Evolutionary conservation across 2,888 invertebrate species (phyloP).

Genomic region (Euzetes globulus): DNA sequence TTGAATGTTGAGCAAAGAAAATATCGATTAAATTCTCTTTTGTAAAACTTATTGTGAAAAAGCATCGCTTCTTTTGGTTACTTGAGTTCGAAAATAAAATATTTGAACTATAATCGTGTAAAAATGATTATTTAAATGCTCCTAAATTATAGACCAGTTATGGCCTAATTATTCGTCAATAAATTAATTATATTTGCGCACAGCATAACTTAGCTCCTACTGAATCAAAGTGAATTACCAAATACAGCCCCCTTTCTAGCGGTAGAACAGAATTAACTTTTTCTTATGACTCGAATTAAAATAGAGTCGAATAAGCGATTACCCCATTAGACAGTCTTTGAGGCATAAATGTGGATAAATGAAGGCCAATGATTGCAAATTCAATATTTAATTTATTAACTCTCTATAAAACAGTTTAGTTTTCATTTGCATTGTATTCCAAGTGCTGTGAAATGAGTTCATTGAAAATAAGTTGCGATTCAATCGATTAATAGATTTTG

Average conservation of each 20-base stretch:
- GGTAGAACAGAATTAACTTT: neutral
- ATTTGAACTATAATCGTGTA: neutral
- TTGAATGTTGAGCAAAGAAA: neutral
- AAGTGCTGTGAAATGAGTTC: too few relatives aligned
- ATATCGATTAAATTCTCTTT: neutral
- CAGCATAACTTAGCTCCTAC: neutral
- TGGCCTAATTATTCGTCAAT: slow-evolving; percentile 13
- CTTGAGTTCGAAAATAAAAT: slow-evolving; percentile 9
- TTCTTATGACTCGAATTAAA: neutral
- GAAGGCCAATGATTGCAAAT: neutral
- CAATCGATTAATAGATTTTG: too few relatives aligned
- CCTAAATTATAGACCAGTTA: neutral
- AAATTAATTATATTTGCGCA: neutral
- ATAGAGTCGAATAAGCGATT: neutral
- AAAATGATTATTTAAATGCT: neutral
- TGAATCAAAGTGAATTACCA: neutral
- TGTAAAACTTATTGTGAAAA: neutral
- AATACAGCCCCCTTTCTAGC: neutral
- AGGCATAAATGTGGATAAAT: slow-evolving; percentile 4
- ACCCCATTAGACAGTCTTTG: slow-evolving; percentile 5
- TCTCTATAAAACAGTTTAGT: neutral
- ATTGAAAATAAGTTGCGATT: too few relatives aligned
- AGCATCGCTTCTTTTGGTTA: neutral
- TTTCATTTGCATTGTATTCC: neutral
- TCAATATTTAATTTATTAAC: neutral